Conservation (phyloP, 2,113 vertebrate genomes). For the Chloropsis hardwickii region DNA sequence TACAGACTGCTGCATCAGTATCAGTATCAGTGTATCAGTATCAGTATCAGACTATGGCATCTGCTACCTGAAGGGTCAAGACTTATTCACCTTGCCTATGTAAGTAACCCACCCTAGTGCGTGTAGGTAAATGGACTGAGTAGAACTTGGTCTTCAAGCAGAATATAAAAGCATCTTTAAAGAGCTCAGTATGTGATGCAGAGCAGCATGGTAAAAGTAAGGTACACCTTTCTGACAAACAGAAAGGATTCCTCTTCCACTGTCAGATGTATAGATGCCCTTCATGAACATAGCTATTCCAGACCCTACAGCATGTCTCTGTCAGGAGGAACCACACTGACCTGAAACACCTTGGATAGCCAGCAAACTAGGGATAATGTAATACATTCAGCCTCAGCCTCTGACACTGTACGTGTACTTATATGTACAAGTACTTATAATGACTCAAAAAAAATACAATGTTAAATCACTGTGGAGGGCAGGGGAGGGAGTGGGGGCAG, state of each 20-base stretch:
- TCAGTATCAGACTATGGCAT: too few species aligned
- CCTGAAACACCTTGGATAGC: neutral
- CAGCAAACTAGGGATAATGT: neutral
- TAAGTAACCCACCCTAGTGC: neutral
- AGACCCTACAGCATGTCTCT: neutral
- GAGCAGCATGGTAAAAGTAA: neutral
- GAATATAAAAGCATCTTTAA: neutral
- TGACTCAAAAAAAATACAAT: neutral
- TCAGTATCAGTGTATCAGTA: too few species aligned
- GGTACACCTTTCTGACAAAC: neutral
- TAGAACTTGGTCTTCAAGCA: neutral
- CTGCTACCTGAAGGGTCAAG: neutral
- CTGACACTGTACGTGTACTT: neutral
- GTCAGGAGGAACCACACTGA: neutral
- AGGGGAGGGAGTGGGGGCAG: accelerated
- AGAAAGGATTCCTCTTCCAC: neutral
- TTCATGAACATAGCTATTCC: neutral
- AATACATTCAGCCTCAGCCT: neutral
- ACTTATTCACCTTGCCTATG: neutral
- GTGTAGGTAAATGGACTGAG: neutral
- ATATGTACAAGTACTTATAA: neutral
- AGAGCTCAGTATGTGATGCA: neutral
- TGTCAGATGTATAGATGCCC: neutral
- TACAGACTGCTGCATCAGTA: too few species aligned
- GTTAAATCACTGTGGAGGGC: accelerated